phyloP scores from a whole-genome alignment of 2,888 invertebrate genomes.

The Crocallis elinguaria region DNA sequence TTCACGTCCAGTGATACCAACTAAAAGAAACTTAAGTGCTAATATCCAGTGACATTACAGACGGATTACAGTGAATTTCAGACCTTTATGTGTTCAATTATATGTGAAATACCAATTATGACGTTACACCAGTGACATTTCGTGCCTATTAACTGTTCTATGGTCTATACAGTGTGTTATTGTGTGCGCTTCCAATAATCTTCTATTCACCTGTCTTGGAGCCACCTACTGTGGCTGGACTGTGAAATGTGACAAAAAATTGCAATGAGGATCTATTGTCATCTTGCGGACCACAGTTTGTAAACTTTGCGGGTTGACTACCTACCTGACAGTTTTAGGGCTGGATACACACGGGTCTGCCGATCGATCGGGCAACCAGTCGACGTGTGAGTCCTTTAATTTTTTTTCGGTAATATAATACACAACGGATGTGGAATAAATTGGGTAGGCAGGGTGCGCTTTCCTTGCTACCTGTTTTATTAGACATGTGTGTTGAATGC shows the following conservation, averaged over 20 bases:
- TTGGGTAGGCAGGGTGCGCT: conserved; percentile 82
- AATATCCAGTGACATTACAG: conserved; percentile 46
- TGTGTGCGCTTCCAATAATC: conserved; percentile 77
- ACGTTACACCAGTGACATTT: conserved; percentile 58
- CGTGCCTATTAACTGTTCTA: conserved; percentile 77
- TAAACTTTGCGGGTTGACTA: conserved; percentile 80
- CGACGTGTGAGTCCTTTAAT: conserved; percentile 74
- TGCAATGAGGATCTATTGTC: conserved; percentile 74
- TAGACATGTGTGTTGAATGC: conserved; percentile 60
- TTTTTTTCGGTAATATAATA: conserved; percentile 80
- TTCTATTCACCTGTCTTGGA: conserved; percentile 75
- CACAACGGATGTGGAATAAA: conserved; percentile 82
- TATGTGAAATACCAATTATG: conserved; percentile 54
- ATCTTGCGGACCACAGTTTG: conserved; percentile 65
- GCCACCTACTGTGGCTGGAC: conserved; percentile 73
- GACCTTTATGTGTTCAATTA: conserved; percentile 44
- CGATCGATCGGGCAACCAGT: conserved; percentile 71
- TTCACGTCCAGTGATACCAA: conserved; percentile 52
- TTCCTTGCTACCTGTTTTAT: conserved; percentile 81
- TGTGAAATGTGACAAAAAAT: conserved; percentile 84
- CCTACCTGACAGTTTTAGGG: conserved; percentile 78
- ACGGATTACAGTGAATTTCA: conserved; percentile 74
- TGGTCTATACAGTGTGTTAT: conserved; percentile 78
- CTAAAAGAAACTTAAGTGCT: conserved; percentile 48
- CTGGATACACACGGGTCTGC: conserved; percentile 59